Base-by-base conservation (phyloP, 2,888 invertebrate genomes). In the Calliphora vomitoria region DNA sequence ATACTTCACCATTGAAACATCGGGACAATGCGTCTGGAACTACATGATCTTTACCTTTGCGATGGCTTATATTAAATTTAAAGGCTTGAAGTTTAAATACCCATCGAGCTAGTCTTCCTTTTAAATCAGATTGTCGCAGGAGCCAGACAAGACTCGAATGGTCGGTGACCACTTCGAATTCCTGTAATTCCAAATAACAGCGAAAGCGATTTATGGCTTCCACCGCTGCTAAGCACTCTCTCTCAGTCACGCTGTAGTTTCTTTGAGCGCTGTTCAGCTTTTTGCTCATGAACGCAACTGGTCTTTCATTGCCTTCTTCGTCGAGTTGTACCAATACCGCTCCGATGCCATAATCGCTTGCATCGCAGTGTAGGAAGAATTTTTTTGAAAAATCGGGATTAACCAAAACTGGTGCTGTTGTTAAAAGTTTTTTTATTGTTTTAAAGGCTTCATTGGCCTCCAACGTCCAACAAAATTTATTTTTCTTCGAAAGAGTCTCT, bases 21-120 rank as follows among this genome's bases (percentile, higher is more conserved):
- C 71, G 6, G 13, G 58, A 74, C 50, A 50, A 50, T 11, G 50
- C 50, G 15, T 50, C 50, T 15, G 50, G 50, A 10, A 50, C 79
- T 13, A 85, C 13, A 31, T 85, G 50, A 0, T 85, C 69, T 31
- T 75, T 80, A 0, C 80, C 75, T 11, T 85, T 80, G 3, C 85
- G 55, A 20, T 85, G 80, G 11, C 80, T 85, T 0, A 81, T 50
- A 1, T 10, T 55, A 47, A 85, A 74, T 47, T 74, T 50, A 38
- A 31, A 38, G 0, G 53, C n/a, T 55, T 62, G 62, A 13, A 62
- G 62, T 15, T 62, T 62, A 58, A 50, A 50, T 4, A 50, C 50
- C 50, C 50, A 50, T 15, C 50, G 11, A 15, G 50, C 50, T 50
- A 50, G 15, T 15, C 50, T 11, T 15, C 10, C 50, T 50, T 50